These are phyloP conservation scores for Melanotaenia duboulayi DNA, from an alignment of 2,113 vertebrate genomes.

Conservation along the genomic window DNA sequence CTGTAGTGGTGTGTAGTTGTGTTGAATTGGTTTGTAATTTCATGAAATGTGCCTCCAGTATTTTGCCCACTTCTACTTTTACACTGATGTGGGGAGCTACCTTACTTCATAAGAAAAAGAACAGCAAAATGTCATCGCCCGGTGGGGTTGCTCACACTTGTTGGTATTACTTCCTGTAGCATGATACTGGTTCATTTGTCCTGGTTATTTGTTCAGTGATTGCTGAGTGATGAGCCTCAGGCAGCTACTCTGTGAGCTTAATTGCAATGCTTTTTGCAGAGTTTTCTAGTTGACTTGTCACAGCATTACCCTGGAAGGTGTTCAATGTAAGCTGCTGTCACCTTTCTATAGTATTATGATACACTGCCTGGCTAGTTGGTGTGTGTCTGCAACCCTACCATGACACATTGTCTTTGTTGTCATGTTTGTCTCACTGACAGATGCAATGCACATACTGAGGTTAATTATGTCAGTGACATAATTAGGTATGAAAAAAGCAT, in stretches of 20 bases:
- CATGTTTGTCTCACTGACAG: neutral
- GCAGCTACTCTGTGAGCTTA: neutral
- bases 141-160: constrained; percentile 15
- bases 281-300: constrained; percentile 34
- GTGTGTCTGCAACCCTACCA: neutral
- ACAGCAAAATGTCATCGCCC: neutral
- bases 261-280: constrained; percentile 20
- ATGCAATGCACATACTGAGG: constrained; percentile 1
- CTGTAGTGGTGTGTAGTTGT: neutral
- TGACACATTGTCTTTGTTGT: neutral
- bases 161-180: neutral
- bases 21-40: neutral
- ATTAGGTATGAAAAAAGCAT: too few relatives aligned
- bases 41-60: neutral
- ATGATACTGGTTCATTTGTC: constrained; percentile 16
- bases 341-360: constrained; percentile 10
- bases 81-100: neutral
- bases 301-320: neutral
- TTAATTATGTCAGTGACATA: neutral
- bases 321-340: constrained; percentile 21
- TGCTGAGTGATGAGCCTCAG: constrained; percentile 18
- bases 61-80: neutral
- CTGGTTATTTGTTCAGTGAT: constrained; percentile 20
- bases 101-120: neutral
- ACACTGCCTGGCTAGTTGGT: neutral